Conservation (phyloP, 2,888 invertebrate genomes). For the Agrilus biguttatus region DNA sequence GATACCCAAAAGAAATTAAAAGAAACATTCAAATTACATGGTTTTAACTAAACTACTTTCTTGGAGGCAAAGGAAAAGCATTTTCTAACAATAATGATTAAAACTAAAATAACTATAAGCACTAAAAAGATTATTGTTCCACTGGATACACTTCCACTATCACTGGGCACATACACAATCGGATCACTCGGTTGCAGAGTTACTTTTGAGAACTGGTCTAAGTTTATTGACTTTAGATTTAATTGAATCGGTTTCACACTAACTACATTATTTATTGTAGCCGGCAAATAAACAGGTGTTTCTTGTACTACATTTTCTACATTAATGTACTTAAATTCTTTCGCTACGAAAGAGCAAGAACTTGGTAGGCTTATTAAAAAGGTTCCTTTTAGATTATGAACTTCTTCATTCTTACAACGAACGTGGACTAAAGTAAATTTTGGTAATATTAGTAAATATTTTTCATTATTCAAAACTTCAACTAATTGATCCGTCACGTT, state of each 20-base stretch:
- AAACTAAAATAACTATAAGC: too few relatives aligned
- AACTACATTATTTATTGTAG: neutral
- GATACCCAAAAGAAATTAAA: too few relatives aligned
- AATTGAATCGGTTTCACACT: neutral
- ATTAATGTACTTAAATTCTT: neutral
- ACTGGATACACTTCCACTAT: too few relatives aligned
- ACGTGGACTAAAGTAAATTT: neutral
- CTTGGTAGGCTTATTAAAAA: neutral
- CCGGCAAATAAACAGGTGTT: neutral
- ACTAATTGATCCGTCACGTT: too few relatives aligned
- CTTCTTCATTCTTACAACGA: neutral
- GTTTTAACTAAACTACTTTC: too few relatives aligned
- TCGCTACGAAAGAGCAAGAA: neutral
- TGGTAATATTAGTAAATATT: neutral
- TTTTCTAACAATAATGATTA: too few relatives aligned
- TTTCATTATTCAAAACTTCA: too few relatives aligned
- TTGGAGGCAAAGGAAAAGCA: too few relatives aligned
- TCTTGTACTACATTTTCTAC: neutral
- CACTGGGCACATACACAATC: too few relatives aligned
- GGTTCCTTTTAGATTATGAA: too few relatives aligned
- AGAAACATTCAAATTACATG: too few relatives aligned
- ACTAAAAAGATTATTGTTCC: too few relatives aligned
- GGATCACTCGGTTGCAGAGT: neutral
- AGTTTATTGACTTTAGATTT: constrained; percentile 1
- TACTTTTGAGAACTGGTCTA: constrained; percentile 1